Percentiles rank a stretch among this genome's conserved stretches.
These are phyloP conservation scores for Alfaro cultratus DNA, from an alignment of 2,797 vertebrate genomes.

Conservation along the genomic window DNA sequence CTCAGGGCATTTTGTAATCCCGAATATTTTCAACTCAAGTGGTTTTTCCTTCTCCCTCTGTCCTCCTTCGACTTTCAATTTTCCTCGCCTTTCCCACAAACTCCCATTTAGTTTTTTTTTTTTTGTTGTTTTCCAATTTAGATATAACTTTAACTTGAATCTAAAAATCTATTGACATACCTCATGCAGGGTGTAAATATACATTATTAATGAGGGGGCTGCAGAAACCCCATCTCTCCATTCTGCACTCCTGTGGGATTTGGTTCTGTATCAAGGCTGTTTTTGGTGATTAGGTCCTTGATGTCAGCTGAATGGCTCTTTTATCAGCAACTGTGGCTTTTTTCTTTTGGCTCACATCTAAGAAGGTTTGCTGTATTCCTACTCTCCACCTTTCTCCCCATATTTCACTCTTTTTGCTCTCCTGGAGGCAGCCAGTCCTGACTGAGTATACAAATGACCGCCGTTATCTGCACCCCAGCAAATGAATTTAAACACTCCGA, in stretches of 20 bases:
- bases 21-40: slow-evolving; percentile 28
- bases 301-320: slow-evolving; percentile 77
- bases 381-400: slow-evolving; percentile 41
- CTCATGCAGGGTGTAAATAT: slow-evolving; percentile 56
- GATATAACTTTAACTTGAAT: slow-evolving; percentile 52
- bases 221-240: slow-evolving; percentile 58
- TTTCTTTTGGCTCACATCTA: slow-evolving; percentile 55
- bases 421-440: slow-evolving; percentile 59
- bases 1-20: slow-evolving; percentile 60
- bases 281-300: slow-evolving; percentile 78
- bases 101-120: slow-evolving; percentile 1
- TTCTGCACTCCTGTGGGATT: slow-evolving; percentile 64
- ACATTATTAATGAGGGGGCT: slow-evolving; percentile 52
- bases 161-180: slow-evolving; percentile 59
- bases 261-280: slow-evolving; percentile 71
- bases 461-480: slow-evolving; percentile 53
- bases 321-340: slow-evolving; percentile 69
- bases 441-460: slow-evolving; percentile 68
- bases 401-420: slow-evolving; percentile 54
- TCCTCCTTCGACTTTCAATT: not conserved
- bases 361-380: slow-evolving; percentile 43
- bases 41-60: slow-evolving; percentile 6
- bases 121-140: not conserved
- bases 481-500: slow-evolving; percentile 61
- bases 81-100: not conserved